Base-by-base conservation (phyloP, 2,888 invertebrate genomes). In the Chloroclysta siterata region DNA sequence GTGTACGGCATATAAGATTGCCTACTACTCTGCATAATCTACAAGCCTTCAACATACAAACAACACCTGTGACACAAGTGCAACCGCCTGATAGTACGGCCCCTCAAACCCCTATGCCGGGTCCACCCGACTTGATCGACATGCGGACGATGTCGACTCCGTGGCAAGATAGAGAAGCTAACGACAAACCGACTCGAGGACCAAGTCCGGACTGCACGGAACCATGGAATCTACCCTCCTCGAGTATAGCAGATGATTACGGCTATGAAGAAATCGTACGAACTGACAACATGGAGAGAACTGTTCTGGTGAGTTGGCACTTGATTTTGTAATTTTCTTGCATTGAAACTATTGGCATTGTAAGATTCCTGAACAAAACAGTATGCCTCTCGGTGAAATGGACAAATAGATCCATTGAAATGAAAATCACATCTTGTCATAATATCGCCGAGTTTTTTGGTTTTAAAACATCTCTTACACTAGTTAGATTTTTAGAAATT, bases 1-100 rank as follows among this genome's bases (percentile, higher is more conserved):
- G 94, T 8, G 94, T 95, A 1, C 93, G 95, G 56, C 93, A 93
- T 60, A 90, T 93, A 7, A 82, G 93, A 4, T 73, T 93, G 44
- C 93, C 93, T 3, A 79, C 91, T 10, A 89, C 93, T 6, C 77
- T 93, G 29, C 92, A 93, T 14, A 93, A 92, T 57, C 84, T 93
- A 0, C 92, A 90, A 70, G 79, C 91, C 5, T 89, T 90, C 65
- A 88, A 92, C 66, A 70, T 90, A 44, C 65, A 65, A 36, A 80
- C 90, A 0, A 74, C 88, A 3, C 64, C 68, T 0, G 74, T 86
- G 0, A 76, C 88, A 7, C 76, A 81, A 2, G 76, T 81, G 1
- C 87, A 84, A 17, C 88, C 90, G 10, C 86, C 90, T 0, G 88
- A 90, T 51, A 87, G 85, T 52, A 86, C 85, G 0, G 85, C 88